phyloP scores from a whole-genome alignment of 1,140 invertebrate genomes.

The Tenebrio molitor region DNA sequence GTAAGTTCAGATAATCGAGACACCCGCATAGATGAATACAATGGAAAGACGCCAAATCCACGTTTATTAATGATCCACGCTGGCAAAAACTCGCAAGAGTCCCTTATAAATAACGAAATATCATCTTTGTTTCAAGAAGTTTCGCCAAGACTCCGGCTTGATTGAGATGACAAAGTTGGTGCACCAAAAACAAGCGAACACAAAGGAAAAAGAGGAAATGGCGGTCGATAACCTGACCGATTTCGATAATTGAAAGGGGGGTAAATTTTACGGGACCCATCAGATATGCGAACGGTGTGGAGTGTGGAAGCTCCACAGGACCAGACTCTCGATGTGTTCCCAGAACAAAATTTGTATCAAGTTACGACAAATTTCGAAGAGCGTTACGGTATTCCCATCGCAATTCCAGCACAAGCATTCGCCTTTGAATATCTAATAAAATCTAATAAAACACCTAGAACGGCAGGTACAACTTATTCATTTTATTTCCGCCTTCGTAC shows the following conservation, averaged over 20 bases:
- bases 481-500: constrained; percentile 14
- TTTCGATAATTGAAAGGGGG: not conserved
- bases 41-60: constrained; percentile 57
- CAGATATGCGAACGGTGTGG: no score
- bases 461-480: constrained; percentile 19
- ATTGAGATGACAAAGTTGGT: constrained; percentile 14
- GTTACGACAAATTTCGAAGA: constrained; percentile 13
- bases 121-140: constrained; percentile 43
- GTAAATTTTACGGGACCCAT: no score
- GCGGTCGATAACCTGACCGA: not conserved
- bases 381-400: constrained; percentile 28
- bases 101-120: constrained; percentile 52
- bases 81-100: constrained; percentile 49
- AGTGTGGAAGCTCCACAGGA: no score
- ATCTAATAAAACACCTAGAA: constrained; percentile 21
- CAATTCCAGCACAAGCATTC: constrained; percentile 36
- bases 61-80: constrained; percentile 56
- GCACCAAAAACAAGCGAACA: not conserved
- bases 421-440: constrained; percentile 30
- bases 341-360: constrained; percentile 32
- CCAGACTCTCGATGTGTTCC: not conserved
- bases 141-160: not conserved
- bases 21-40: constrained; percentile 56
- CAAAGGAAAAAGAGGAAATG: not conserved
- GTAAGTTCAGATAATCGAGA: constrained; percentile 55